These are phyloP conservation scores for Phrynocephalus versicolor DNA, from an alignment of 2,113 vertebrate species.

Conservation along the genomic window DNA sequence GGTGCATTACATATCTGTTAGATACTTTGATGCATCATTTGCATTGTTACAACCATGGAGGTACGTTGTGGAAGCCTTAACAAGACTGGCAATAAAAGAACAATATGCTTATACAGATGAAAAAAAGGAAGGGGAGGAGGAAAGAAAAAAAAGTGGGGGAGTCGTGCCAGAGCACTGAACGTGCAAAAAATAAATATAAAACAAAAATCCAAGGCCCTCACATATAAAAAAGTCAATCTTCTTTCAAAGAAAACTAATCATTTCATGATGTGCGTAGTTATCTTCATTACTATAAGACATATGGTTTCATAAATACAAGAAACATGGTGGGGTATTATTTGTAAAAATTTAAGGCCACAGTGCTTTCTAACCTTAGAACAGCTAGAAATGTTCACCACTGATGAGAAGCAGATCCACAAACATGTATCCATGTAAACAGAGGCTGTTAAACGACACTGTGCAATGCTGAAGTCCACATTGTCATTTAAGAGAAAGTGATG, in stretches of 20 bases:
- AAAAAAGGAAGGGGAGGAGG: background rate
- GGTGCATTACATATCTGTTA: background rate
- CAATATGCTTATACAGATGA: conserved; percentile 39
- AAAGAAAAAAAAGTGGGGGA: conserved; percentile 17
- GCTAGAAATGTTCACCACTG: conserved; percentile 56
- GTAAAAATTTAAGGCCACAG: conserved; percentile 53
- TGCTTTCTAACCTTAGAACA: conserved; percentile 55
- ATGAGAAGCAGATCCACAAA: conserved; percentile 65
- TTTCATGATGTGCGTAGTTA: conserved; percentile 68
- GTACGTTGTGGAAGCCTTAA: conserved; percentile 44
- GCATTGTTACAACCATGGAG: conserved; percentile 14
- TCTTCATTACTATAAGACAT: conserved; percentile 64
- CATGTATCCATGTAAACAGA: conserved; percentile 7
- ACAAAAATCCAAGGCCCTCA: conserved; percentile 45
- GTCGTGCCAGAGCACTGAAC: conserved; percentile 23
- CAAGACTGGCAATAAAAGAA: conserved; percentile 29
- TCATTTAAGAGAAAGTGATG: background rate
- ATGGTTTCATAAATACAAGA: conserved; percentile 68
- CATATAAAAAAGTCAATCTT: conserved; percentile 45
- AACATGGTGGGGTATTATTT: conserved; percentile 55
- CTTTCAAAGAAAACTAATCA: conserved; percentile 72
- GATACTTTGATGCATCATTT: conserved; percentile 4
- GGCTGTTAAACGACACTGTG: conserved; percentile 1
- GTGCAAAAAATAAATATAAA: conserved; percentile 46
- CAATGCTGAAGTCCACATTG: background rate